phyloP scores from a whole-genome alignment of 2,113 vertebrate genomes.

The Urocolius indicus region DNA sequence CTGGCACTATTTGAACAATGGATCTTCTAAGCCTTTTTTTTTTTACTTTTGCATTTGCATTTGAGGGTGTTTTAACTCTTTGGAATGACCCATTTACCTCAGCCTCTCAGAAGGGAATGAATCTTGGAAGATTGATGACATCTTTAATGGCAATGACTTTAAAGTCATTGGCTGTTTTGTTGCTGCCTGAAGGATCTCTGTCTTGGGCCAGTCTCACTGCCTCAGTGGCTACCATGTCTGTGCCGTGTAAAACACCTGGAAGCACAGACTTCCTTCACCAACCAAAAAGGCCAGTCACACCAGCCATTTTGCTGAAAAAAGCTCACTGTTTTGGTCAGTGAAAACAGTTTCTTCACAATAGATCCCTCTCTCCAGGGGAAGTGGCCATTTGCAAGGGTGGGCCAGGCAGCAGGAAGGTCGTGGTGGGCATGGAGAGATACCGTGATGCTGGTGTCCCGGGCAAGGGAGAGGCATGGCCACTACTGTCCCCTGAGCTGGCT shows the following conservation, averaged over 20 bases:
- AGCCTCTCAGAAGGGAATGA: background rate
- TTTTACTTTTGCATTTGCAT: background rate
- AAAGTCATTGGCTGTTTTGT: background rate
- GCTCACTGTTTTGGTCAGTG: background rate
- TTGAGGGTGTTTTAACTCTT: background rate
- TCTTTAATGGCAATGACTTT: background rate
- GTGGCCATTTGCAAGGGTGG: rapidly evolving
- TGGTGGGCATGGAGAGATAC: background rate
- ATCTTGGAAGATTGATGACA: background rate
- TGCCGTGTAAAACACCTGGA: rapidly evolving
- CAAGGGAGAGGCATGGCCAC: background rate
- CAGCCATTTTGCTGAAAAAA: background rate
- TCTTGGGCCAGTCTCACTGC: background rate
- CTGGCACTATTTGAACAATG: background rate
- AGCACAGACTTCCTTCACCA: background rate
- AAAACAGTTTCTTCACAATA: background rate
- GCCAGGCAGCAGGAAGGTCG: rapidly evolving
- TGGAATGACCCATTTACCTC: background rate
- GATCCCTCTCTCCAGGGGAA: no score
- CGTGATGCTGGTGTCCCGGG: rapidly evolving
- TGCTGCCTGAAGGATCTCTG: background rate
- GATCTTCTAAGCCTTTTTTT: background rate
- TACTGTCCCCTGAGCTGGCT: rapidly evolving
- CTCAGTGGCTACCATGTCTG: background rate
- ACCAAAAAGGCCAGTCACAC: background rate